Evolutionary conservation across 2,797 vertebrate genomes (phyloP).

Genomic region (Gobionotothen gibberifrons): DNA sequence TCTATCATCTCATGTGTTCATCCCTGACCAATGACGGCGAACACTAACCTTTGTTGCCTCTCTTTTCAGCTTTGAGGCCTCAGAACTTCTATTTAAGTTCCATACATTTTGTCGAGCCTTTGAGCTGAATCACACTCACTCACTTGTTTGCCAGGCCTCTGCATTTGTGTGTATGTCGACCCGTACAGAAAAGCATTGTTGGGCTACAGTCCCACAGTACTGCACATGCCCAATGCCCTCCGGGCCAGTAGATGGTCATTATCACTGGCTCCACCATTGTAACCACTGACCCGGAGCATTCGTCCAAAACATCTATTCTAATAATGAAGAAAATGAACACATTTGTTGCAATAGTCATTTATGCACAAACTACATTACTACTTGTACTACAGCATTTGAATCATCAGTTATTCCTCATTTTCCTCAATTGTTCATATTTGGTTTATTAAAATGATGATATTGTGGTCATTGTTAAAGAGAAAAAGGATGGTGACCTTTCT

Average conservation of each 20-base stretch:
- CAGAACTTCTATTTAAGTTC: constrained; percentile 33
- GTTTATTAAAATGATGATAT: too few relatives aligned
- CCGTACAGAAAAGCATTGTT: constrained; percentile 42
- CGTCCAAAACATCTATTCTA: too few relatives aligned
- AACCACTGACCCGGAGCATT: too few relatives aligned
- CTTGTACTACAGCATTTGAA: too few relatives aligned
- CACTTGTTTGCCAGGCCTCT: constrained; percentile 38
- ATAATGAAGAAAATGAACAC: too few relatives aligned
- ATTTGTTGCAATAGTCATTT: too few relatives aligned
- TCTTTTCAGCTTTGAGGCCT: constrained; percentile 55
- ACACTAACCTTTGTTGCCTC: constrained; percentile 50
- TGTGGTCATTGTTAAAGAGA: too few relatives aligned
- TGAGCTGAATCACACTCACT: constrained; percentile 13
- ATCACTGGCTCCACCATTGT: too few relatives aligned
- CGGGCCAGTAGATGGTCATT: not conserved
- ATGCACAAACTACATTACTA: too few relatives aligned
- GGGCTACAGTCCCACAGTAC: constrained; percentile 31
- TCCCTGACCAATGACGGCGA: constrained; percentile 14
- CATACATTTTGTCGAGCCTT: constrained; percentile 30
- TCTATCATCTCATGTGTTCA: constrained; percentile 37
- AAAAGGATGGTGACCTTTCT: too few relatives aligned
- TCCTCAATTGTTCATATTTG: too few relatives aligned
- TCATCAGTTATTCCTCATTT: too few relatives aligned
- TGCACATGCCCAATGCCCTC: constrained; percentile 47
- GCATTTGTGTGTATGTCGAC: constrained; percentile 18